A percentile compares a stretch with the other conserved stretches of the same genome.
phyloP scores from a whole-genome alignment of 2,888 invertebrate genomes.

The Pachydiplax longipennis region DNA sequence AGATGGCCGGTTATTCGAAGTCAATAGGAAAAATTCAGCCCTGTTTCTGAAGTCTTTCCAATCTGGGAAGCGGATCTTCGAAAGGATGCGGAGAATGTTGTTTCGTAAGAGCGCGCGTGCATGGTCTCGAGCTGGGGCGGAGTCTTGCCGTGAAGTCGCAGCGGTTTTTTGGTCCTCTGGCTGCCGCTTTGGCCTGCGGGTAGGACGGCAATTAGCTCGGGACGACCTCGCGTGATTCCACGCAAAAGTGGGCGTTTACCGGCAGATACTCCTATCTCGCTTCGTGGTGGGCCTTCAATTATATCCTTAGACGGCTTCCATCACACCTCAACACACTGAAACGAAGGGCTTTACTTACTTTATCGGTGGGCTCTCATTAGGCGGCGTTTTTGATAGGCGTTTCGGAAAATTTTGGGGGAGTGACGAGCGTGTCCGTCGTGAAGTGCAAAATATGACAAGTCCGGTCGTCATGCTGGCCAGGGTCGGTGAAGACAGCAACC shows the following conservation, averaged over 20 bases:
- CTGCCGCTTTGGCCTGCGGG: not conserved
- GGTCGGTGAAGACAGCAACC: no score
- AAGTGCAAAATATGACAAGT: no score
- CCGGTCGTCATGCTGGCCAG: no score
- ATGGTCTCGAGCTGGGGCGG: not conserved
- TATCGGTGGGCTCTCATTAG: no score
- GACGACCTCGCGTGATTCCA: not conserved
- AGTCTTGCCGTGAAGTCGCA: not conserved
- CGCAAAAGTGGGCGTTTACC: not conserved
- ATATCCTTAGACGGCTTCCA: not conserved
- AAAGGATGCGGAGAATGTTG: not conserved
- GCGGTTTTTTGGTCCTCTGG: not conserved
- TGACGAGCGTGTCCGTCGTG: no score
- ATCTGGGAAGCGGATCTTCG: not conserved
- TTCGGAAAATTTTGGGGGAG: no score
- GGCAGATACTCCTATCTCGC: not conserved
- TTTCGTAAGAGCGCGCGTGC: not conserved
- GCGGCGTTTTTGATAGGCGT: no score
- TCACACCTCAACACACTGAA: not conserved
- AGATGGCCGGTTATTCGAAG: no score
- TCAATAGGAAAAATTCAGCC: no score
- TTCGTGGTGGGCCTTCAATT: not conserved
- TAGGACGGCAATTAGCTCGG: not conserved
- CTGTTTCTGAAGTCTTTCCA: no score
- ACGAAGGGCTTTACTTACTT: not conserved